Conservation (phyloP, 2,888 invertebrate species). For the Choristoneura rosaceana region DNA sequence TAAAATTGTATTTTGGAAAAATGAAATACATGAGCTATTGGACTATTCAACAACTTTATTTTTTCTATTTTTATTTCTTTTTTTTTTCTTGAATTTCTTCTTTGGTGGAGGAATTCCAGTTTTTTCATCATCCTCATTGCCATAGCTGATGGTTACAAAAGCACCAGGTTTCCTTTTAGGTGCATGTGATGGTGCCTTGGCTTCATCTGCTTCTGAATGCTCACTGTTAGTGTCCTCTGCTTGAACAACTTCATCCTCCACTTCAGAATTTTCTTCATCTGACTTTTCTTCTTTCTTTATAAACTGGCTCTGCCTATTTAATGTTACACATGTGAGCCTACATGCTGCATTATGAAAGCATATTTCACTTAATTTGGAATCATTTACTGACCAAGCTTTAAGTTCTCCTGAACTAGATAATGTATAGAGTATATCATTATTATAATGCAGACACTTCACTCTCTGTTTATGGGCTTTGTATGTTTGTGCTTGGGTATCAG, state of each 20-base stretch:
- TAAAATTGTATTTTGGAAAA: conserved; percentile 18
- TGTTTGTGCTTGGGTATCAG: conserved; percentile 75
- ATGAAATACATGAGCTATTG: conserved; percentile 39
- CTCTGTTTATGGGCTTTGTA: conserved; percentile 87
- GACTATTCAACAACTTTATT: conserved; percentile 51
- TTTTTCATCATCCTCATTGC: conserved; percentile 58
- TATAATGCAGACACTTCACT: conserved; percentile 88
- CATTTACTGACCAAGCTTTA: conserved; percentile 87
- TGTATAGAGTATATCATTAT: conserved; percentile 86
- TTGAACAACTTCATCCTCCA: conserved; percentile 43
- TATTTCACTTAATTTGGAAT: conserved; percentile 79
- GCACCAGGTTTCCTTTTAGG: conserved; percentile 72
- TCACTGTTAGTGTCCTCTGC: conserved; percentile 54
- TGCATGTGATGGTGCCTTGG: conserved; percentile 46
- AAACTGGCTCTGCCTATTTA: conserved; percentile 80
- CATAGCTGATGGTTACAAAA: conserved; percentile 76
- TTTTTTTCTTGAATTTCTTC: conserved; percentile 72
- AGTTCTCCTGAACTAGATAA: conserved; percentile 93
- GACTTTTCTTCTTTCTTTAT: conserved; percentile 72
- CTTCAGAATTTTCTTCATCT: conserved; percentile 45
- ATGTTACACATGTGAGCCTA: conserved; percentile 89
- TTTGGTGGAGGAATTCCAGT: conserved; percentile 55
- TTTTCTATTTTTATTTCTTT: conserved; percentile 67
- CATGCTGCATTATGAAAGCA: conserved; percentile 88
- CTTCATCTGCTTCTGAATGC: conserved; percentile 55